phyloP scores from a whole-genome alignment of 2,888 invertebrate species.

The Alloplasta piceator region DNA sequence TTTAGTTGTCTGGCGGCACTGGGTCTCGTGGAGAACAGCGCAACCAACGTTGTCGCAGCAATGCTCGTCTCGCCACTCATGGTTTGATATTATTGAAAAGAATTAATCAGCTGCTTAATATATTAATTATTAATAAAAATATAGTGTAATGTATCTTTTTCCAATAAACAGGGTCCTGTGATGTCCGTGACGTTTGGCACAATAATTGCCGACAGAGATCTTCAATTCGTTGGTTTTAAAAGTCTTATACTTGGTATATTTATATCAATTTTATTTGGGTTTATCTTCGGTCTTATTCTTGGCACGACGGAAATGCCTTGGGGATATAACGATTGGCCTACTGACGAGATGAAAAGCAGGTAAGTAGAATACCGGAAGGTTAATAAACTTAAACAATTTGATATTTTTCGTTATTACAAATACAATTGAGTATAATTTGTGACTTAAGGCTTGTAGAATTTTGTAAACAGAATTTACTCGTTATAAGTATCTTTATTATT shows the following conservation, averaged over 20 bases:
- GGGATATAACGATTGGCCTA: constrained; percentile 91
- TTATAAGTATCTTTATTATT: too few species aligned
- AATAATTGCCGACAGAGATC: constrained; percentile 89
- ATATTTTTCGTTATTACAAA: too few species aligned
- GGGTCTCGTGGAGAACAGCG: constrained; percentile 92
- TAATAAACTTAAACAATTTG: too few species aligned
- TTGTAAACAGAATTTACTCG: too few species aligned
- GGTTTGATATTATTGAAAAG: constrained; percentile 77
- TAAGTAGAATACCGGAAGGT: constrained; percentile 76
- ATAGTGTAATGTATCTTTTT: background rate
- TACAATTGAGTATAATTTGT: too few species aligned
- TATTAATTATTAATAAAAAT: background rate
- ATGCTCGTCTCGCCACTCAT: constrained; percentile 91
- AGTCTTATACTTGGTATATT: constrained; percentile 89
- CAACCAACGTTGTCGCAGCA: constrained; percentile 91
- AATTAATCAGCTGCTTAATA: background rate
- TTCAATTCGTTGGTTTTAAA: constrained; percentile 89
- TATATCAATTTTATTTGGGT: constrained; percentile 91
- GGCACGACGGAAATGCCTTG: constrained; percentile 91
- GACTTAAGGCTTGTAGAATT: too few species aligned
- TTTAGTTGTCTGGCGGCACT: constrained; percentile 91
- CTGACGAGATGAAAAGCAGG: constrained; percentile 92
- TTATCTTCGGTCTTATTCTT: constrained; percentile 90
- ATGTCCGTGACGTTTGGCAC: constrained; percentile 94
- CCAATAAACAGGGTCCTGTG: constrained; percentile 87